phyloP scores from a whole-genome alignment of 2,113 vertebrate genomes.

The Leucoraja erinaceus region DNA sequence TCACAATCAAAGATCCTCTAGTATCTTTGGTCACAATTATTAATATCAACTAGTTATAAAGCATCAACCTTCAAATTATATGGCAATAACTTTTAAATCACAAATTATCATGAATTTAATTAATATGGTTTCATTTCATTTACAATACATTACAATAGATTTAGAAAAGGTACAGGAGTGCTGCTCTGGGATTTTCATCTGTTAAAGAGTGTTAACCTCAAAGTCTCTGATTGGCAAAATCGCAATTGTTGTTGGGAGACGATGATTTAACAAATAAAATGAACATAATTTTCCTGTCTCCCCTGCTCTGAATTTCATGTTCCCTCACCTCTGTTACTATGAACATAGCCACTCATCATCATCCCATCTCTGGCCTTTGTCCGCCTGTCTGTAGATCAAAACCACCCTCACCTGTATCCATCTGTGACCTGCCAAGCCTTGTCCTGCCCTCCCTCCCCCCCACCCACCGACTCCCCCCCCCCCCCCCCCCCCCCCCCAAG shows the following conservation, averaged over 20 bases:
- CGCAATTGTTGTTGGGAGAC: not conserved
- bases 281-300: not conserved
- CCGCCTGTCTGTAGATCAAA: too few species aligned
- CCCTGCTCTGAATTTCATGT: not conserved
- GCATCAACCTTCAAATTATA: not conserved
- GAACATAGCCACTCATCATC: not conserved
- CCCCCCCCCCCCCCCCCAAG: too few species aligned
- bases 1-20: too few species aligned
- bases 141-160: not conserved
- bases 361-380: not conserved
- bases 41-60: not conserved
- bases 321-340: not conserved
- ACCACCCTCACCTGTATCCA: too few species aligned
- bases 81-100: not conserved
- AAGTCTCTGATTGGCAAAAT: not conserved
- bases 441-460: too few species aligned
- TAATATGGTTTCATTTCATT: not conserved
- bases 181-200: not conserved
- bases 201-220: not conserved
- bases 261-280: not conserved
- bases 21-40: too few species aligned
- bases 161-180: not conserved
- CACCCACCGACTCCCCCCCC: too few species aligned
- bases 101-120: not conserved
- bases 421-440: too few species aligned